Conservation (phyloP, 2,797 vertebrate species). For the Pipistrellus pipistrellus region DNA sequence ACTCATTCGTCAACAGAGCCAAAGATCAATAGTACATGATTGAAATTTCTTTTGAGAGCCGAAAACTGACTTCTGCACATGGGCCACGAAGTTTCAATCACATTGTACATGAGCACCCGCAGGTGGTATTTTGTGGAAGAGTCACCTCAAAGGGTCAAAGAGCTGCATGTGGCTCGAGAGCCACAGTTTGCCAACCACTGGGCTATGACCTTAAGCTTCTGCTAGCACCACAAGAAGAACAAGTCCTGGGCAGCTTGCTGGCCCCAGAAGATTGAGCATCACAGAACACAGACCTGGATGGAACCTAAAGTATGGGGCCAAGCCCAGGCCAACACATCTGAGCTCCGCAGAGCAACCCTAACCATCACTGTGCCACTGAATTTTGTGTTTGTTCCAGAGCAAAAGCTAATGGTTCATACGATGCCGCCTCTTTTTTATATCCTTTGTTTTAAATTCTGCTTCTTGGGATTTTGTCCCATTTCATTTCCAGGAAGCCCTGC, state of each 20-base stretch:
- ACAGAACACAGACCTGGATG: background rate
- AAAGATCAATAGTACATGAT: no score
- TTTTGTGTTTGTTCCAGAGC: background rate
- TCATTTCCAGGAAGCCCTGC: background rate
- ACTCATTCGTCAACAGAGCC: no score
- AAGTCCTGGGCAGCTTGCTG: background rate
- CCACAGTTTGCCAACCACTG: no score
- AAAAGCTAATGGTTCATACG: background rate
- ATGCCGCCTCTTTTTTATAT: background rate
- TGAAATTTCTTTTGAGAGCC: no score
- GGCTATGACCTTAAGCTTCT: background rate
- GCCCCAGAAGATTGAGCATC: background rate
- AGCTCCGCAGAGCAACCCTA: background rate
- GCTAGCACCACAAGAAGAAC: background rate
- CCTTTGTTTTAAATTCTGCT: constrained; percentile 31
- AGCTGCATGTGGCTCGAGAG: no score
- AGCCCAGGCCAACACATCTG: background rate
- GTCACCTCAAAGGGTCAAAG: no score
- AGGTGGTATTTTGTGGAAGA: no score
- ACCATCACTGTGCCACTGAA: background rate
- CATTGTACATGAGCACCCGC: no score
- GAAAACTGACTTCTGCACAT: no score
- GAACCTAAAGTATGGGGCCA: background rate
- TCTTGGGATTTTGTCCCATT: background rate
- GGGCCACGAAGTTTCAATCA: no score